Conservation (phyloP, 2,888 invertebrate species). For the Fragum sueziense region DNA sequence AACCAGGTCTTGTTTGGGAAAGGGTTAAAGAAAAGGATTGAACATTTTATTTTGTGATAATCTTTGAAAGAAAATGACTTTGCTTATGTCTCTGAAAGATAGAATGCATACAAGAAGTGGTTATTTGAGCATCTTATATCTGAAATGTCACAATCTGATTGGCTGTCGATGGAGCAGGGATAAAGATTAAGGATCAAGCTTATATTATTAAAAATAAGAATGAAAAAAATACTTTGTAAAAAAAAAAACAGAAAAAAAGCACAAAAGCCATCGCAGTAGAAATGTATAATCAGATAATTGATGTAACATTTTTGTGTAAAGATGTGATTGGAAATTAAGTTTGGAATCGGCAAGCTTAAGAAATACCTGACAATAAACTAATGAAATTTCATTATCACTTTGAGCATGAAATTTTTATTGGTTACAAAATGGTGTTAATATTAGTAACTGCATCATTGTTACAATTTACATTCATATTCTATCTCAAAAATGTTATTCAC, state of each 20-base stretch:
- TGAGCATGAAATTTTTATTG: background rate
- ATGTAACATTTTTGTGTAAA: background rate
- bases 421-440: background rate
- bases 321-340: conserved; percentile 12
- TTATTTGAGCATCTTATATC: background rate
- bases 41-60: too few relatives aligned
- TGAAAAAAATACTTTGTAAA: background rate
- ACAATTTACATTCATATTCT: background rate
- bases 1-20: too few relatives aligned
- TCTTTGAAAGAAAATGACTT: too few relatives aligned
- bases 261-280: conserved; percentile 2
- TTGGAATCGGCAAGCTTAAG: conserved; percentile 25
- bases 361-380: background rate
- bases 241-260: background rate
- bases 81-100: background rate
- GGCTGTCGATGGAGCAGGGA: background rate
- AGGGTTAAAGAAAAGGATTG: too few relatives aligned
- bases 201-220: background rate
- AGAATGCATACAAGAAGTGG: background rate
- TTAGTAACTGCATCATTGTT: background rate
- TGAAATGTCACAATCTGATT: conserved; percentile 8
- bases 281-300: conserved; percentile 14
- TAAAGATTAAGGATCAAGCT: background rate
- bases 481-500: conserved; percentile 2
- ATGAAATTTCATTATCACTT: background rate